phyloP scores from a whole-genome alignment of 2,888 invertebrate species.

The Volucella inanis region DNA sequence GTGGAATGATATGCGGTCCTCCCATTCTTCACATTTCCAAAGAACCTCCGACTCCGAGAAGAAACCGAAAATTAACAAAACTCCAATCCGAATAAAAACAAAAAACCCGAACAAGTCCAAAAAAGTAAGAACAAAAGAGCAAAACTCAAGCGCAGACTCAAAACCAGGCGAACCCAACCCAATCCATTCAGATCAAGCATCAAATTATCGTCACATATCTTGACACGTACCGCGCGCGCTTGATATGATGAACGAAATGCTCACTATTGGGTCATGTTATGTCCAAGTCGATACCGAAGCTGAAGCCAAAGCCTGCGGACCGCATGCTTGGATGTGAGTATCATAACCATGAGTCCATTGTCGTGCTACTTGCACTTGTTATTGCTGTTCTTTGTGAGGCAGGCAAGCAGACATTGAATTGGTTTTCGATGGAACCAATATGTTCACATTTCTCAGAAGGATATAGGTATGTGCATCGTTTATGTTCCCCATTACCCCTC shows the following conservation, averaged over 20 bases:
- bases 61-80: slow-evolving; percentile 19
- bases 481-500: not conserved
- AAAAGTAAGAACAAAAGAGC: slow-evolving; percentile 4
- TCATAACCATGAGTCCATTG: slow-evolving; percentile 61
- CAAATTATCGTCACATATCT: slow-evolving; percentile 74
- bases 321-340: not conserved
- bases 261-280: slow-evolving; percentile 44
- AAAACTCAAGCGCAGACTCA: not conserved
- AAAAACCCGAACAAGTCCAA: slow-evolving; percentile 6
- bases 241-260: slow-evolving; percentile 49
- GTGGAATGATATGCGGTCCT: slow-evolving; percentile 65
- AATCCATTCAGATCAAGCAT: slow-evolving; percentile 67
- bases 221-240: slow-evolving; percentile 70
- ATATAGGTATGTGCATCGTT: slow-evolving; percentile 3
- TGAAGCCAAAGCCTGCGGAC: slow-evolving; percentile 27
- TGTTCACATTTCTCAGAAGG: slow-evolving; percentile 63
- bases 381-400: slow-evolving; percentile 24
- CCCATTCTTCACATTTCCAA: slow-evolving; percentile 5
- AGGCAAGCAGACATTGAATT: slow-evolving; percentile 51
- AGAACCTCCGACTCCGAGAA: not conserved
- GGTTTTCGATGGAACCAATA: slow-evolving; percentile 67
- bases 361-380: slow-evolving; percentile 68
- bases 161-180: slow-evolving; percentile 24
- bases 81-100: not conserved
- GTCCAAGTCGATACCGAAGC: slow-evolving; percentile 29